Percentiles rank a stretch among this genome's conserved stretches.
These are phyloP conservation scores for Lasioglossum oenotherae DNA, from an alignment of 2,888 invertebrate genomes.

Conservation along the genomic window DNA sequence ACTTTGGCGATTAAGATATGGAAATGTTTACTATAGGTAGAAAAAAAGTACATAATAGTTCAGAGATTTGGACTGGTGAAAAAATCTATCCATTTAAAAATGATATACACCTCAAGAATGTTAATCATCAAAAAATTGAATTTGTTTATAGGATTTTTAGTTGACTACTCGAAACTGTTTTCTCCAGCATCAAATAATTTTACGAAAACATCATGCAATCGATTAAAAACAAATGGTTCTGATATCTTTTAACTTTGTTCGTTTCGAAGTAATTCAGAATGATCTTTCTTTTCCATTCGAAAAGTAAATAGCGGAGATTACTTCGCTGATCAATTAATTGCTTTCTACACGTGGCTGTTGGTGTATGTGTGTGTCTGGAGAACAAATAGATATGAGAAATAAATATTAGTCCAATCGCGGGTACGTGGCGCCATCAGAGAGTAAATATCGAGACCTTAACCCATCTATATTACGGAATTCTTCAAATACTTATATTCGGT, in stretches of 20 bases:
- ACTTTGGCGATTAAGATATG: neutral
- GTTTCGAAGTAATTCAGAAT: neutral
- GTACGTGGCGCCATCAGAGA: constrained; percentile 5
- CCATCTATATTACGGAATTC: constrained; percentile 23
- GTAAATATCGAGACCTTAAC: constrained; percentile 19
- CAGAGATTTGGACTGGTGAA: neutral
- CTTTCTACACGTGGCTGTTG: neutral
- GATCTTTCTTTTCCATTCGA: neutral
- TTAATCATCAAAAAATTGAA: no score
- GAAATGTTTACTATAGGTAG: neutral
- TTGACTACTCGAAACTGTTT: neutral
- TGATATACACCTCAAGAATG: no score
- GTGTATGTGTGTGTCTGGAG: neutral
- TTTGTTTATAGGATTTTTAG: neutral
- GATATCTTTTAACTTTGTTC: neutral
- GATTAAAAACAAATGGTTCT: neutral
- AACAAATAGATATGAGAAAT: constrained; percentile 33
- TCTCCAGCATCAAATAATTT: neutral
- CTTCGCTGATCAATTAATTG: neutral
- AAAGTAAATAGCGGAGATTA: neutral
- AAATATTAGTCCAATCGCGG: constrained; percentile 20
- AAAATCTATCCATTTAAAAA: neutral
- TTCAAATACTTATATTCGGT: constrained; percentile 41
- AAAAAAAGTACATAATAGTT: neutral
- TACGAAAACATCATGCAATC: no score